These are phyloP conservation scores for Cyanoderma ruficeps DNA, from an alignment of 2,113 vertebrate species.

Conservation along the genomic window DNA sequence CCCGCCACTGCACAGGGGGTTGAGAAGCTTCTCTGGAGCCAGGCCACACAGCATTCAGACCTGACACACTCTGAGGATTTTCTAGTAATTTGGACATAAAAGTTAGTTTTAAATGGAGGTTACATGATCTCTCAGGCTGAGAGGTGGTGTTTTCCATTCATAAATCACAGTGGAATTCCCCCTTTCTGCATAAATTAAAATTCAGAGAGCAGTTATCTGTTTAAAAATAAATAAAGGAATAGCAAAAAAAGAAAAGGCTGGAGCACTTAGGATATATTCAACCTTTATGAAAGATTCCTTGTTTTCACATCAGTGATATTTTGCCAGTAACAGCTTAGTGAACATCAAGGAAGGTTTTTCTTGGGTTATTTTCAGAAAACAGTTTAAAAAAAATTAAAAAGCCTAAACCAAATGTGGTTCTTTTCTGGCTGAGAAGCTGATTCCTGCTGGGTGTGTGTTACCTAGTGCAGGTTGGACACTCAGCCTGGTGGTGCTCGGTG, in stretches of 20 bases:
- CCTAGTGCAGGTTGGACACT: neutral
- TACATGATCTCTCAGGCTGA: neutral
- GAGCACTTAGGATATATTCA: neutral
- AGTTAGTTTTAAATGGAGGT: neutral
- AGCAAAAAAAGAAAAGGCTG: neutral
- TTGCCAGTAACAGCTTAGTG: neutral
- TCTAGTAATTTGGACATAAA: neutral
- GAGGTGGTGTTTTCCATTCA: neutral
- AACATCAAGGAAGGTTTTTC: conserved; percentile 39
- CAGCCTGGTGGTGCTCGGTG: rapidly evolving
- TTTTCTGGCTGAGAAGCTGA: neutral
- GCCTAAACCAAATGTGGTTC: neutral
- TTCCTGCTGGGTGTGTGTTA: neutral
- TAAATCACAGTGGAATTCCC: neutral
- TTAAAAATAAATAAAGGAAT: neutral
- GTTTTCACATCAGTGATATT: neutral
- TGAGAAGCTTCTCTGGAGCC: neutral
- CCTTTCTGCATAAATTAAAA: neutral
- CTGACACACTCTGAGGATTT: neutral
- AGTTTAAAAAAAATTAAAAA: neutral
- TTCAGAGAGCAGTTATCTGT: neutral
- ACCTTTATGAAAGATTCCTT: conserved; percentile 29
- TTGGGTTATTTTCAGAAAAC: conserved; percentile 38
- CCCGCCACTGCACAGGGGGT: neutral
- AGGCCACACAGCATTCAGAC: neutral